phyloP scores from a whole-genome alignment of 2,113 vertebrate species.

The Tor tambroides region DNA sequence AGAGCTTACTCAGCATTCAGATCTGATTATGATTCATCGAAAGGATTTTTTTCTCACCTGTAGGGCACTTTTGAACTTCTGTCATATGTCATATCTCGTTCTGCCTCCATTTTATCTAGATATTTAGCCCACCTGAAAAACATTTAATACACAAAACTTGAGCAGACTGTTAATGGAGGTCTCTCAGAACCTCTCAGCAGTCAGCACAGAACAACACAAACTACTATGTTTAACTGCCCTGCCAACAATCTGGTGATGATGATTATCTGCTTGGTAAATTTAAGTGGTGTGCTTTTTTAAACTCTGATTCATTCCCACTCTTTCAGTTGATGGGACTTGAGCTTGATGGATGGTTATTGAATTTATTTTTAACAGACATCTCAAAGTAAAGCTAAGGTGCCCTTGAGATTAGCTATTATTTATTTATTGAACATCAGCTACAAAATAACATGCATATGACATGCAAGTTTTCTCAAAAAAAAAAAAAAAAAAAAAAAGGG shows the following conservation, averaged over 20 bases:
- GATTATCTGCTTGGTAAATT: not conserved
- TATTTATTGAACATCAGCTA: not conserved
- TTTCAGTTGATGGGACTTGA: not conserved
- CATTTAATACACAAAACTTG: not conserved
- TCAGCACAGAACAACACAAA: not conserved
- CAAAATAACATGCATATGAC: not conserved
- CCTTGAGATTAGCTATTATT: not conserved
- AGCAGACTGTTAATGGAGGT: not conserved
- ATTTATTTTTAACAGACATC: not conserved
- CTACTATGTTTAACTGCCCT: not conserved
- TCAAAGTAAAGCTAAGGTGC: not conserved
- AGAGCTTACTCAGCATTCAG: not conserved
- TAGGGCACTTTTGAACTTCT: slow-evolving; percentile 40
- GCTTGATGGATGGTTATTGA: not conserved
- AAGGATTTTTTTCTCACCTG: slow-evolving; percentile 38
- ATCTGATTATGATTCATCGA: not conserved
- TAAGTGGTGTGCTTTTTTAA: not conserved
- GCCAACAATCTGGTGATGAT: not conserved
- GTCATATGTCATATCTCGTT: slow-evolving; percentile 3
- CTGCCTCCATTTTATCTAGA: slow-evolving; percentile 12
- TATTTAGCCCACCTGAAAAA: slow-evolving; percentile 2
- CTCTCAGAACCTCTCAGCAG: not conserved
- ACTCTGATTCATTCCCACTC: not conserved
- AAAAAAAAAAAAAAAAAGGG: no score
- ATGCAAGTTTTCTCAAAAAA: not conserved